A percentile compares a stretch with the other conserved stretches of the same genome.
Evolutionary conservation across 2,113 vertebrate genomes (phyloP).

Genomic region (Podocnemis expansa): DNA sequence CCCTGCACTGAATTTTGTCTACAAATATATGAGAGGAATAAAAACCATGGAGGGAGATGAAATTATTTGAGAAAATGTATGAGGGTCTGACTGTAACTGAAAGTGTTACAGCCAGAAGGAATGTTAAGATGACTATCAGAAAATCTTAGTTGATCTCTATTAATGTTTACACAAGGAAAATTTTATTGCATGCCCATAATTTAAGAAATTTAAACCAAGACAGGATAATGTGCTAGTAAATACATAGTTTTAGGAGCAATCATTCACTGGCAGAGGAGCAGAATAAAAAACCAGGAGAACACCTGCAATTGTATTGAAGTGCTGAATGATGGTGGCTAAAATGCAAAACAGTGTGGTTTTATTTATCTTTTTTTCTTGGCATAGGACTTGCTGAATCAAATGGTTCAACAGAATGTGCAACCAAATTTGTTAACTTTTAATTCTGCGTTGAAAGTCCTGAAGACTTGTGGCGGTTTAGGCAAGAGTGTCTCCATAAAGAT

Average conservation of each 20-base stretch:
- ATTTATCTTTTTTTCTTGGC: background rate
- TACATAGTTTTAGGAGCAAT: background rate
- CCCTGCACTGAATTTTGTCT: background rate
- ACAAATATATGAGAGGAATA: background rate
- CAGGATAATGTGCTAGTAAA: background rate
- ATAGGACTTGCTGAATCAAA: constrained; percentile 90
- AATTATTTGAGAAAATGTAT: background rate
- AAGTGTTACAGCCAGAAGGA: background rate
- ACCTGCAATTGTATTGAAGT: background rate
- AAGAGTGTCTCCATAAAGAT: constrained; percentile 69
- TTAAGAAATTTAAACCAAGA: background rate
- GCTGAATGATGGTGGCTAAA: background rate
- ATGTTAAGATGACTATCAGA: background rate
- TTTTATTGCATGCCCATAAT: background rate
- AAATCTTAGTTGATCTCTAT: background rate
- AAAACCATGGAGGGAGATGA: background rate
- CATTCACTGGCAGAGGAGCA: accelerated
- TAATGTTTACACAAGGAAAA: background rate
- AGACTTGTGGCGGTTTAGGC: constrained; percentile 77
- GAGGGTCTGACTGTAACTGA: background rate
- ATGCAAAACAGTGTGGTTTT: background rate
- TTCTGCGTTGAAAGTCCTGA: constrained; percentile 81
- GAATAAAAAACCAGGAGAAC: background rate
- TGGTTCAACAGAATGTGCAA: constrained; percentile 86
- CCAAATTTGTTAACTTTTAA: constrained; percentile 93